phyloP scores from a whole-genome alignment of 2,888 invertebrate species.

The Oscheius onirici region DNA sequence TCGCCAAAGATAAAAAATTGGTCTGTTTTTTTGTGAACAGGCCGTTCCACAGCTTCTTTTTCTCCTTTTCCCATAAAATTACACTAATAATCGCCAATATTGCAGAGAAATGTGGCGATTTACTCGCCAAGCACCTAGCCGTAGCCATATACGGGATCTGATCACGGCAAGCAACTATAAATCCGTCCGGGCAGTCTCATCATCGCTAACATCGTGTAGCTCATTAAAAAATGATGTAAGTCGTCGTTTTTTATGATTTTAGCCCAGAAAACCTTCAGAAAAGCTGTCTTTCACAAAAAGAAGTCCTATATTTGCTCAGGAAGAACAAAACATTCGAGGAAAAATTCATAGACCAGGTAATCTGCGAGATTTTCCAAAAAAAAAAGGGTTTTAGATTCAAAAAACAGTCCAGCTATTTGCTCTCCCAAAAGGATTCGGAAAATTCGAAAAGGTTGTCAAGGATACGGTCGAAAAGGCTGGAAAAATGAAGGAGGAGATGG shows the following conservation, averaged over 20 bases:
- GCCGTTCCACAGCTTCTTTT: no score
- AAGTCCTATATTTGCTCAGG: conserved; percentile 45
- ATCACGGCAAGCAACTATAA: conserved; percentile 10
- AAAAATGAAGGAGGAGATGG: not conserved
- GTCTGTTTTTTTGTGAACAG: no score
- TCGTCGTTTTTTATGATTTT: not conserved
- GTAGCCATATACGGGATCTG: conserved; percentile 1
- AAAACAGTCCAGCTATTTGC: conserved; percentile 38
- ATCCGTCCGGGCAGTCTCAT: conserved; percentile 5
- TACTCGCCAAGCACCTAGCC: conserved; percentile 22
- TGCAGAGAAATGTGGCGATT: conserved; percentile 25
- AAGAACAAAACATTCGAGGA: conserved; percentile 56
- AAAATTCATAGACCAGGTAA: conserved; percentile 42
- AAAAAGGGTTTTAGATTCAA: conserved; percentile 30
- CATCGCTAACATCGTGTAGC: conserved; percentile 23
- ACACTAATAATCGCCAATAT: no score
- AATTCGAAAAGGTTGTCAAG: conserved; percentile 38
- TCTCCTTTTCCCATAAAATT: no score
- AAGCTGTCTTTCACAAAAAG: conserved; percentile 38
- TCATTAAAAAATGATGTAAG: conserved; percentile 17
- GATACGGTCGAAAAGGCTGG: not conserved
- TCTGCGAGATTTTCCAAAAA: not conserved
- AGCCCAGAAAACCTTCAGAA: conserved; percentile 6
- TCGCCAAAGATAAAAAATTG: no score
- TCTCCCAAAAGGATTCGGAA: conserved; percentile 43